Evolutionary conservation across 2,113 vertebrate genomes (phyloP).

Genomic region (Trogon melanurus): DNA sequence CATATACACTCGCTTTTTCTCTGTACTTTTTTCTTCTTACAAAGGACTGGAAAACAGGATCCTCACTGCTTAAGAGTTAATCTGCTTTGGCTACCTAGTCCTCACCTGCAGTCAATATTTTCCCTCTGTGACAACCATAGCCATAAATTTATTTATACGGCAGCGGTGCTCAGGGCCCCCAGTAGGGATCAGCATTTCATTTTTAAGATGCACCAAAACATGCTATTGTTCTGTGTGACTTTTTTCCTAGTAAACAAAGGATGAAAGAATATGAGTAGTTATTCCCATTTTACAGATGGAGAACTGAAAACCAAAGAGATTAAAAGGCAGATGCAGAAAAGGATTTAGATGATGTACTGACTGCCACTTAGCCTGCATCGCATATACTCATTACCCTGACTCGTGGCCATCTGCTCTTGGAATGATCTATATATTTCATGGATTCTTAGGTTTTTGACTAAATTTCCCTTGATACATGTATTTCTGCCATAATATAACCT

Average conservation of each 20-base stretch:
- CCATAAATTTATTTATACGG: conserved; percentile 38
- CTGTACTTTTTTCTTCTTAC: conserved; percentile 10
- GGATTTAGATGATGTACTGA: neutral
- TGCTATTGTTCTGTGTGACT: neutral
- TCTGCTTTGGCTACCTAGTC: conserved; percentile 43
- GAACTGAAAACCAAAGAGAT: neutral
- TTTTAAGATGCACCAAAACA: neutral
- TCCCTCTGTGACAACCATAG: neutral
- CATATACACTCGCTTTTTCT: neutral
- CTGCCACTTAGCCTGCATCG: neutral
- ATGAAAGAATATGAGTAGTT: conserved; percentile 8
- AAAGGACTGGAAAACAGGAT: conserved; percentile 55
- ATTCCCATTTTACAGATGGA: neutral
- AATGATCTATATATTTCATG: neutral
- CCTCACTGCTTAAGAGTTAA: conserved; percentile 49
- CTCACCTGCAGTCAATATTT: conserved; percentile 51
- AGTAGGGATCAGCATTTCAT: conserved; percentile 38
- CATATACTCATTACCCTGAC: neutral
- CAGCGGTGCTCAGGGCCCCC: neutral
- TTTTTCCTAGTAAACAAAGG: conserved; percentile 27
- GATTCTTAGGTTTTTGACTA: neutral
- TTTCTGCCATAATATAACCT: neutral
- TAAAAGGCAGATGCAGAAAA: conserved; percentile 17
- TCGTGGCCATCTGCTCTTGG: neutral
- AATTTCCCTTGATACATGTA: neutral